Evolutionary conservation across 2,888 invertebrate species (phyloP), one percentile per base, ranked within the genome.

Genomic region (Hololepta plana): DNA sequence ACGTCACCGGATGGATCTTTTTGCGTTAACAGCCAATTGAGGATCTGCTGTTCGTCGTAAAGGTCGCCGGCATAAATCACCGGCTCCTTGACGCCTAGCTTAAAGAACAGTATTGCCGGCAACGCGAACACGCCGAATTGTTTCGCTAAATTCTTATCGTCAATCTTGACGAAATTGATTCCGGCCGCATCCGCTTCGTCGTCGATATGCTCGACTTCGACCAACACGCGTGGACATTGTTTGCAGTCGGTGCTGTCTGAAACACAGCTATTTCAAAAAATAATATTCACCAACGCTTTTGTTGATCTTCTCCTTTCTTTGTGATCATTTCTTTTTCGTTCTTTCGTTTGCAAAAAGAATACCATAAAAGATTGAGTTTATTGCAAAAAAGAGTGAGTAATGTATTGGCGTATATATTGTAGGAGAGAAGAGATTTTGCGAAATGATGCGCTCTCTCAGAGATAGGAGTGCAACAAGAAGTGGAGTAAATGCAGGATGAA

Each of bases 221-320:
- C 64, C 39, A 88, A 61, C 13, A 88, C 88, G 48, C 77, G 69
- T 38, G 81, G 80, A 50, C 88, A 90, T 55, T 88, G 88, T 57
- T 87, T 88, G 62, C 88, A 88, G 59, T 88, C 87, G 64, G 81
- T 81, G 64, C 85, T 85, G 62, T 87, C 88, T 88, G 62, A 57
- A 70, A 69, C 56, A 62, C 29, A 28, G 23, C 21, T 20, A 22
- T 21, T 11, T 17, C n/a, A 17, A 12, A 22, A 23, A n/a, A n/a
- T n/a, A n/a, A n/a, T n/a, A n/a, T n/a, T n/a, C 6, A 22, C 10
- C 15, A 21, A 25, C 8, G 11, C 17, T 8, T 2, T 7, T 25
- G 26, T 15, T 4, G n/a, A n/a, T n/a, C n/a, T n/a, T n/a, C n/a
- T n/a, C 17, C n/a, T 17, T n/a, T 17, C 7, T 7, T 17, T 17